Base-by-base conservation (phyloP, 1,140 invertebrate species). In the Papilio aristodemus region DNA sequence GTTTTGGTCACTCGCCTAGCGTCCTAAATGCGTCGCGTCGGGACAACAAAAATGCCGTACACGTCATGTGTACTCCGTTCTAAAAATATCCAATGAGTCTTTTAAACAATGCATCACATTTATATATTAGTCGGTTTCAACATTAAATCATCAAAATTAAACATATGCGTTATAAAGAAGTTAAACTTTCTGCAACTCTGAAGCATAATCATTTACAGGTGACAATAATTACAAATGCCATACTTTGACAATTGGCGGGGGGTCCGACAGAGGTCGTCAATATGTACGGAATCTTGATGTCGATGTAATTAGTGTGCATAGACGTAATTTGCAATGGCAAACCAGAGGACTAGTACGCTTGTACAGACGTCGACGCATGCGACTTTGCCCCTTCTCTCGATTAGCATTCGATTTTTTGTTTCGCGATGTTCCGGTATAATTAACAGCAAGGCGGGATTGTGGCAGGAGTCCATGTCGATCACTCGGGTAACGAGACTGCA, bases 391-490 rank as follows among this genome's bases (percentile, higher is more conserved):
- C 75, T 79, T 86, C 69, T 46, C 59, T 14, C 60, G 72, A 80
- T 84, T 84, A 79, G 68, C 75, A 77, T 84, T 73, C 67, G 78
- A 82, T 71, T 71, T 73, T 72, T 73, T 86, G 76, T 88, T 79
- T 75, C 86, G 73, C 80, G 75, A 68, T 66, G 66, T 59, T 67
- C 75, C 72, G 74, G 46, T 89, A 89, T 87, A 89, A 87, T 89
- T 89, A 90, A 79, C 75, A 64, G 66, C 69, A 80, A 76, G 79
- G 73, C 71, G 77, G 77, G 76, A 74, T 74, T 75, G 77, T 87
- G 86, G 88, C 88, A 89, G 79, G 71, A 85, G 83, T 87, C 88
- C 85, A 90, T 86, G 78, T 87, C 84, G 88, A 88, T 88, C 88
- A 89, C 80, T 90, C 86, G 86, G 85, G 78, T 88, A 90, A 87